Base-by-base conservation (phyloP, 2,113 vertebrate species). In the Barnardius zonarius region DNA sequence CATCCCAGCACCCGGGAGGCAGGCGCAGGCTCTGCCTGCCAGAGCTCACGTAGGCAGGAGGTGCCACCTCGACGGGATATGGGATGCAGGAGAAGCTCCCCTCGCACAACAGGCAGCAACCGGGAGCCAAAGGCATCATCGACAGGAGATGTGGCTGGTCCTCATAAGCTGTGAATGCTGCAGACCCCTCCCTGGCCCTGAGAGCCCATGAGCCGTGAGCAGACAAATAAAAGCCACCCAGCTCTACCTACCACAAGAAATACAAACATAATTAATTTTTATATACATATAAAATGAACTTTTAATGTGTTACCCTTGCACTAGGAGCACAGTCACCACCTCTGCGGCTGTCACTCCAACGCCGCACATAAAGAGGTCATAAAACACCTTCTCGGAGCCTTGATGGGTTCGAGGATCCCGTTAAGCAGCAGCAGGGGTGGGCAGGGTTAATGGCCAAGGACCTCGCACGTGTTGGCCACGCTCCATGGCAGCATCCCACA, bases 1-100 rank as follows among this genome's bases (percentile, higher is more conserved):
- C 43, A 4, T 10, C 39, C 39, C 39, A 20, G 63, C 63, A n/a
- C 33, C 33, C 13, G 9, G 57, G 33, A 59, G 55, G 55, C 55
- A 59, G 33, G 55, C 6, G 3, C 15, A 0, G 33, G 51, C 20
- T 17, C 9, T 77, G 70, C 88, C 86, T 93, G 92, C 66, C 75
- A 3, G 24, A 24, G 79, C 83, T 86, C 95, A 95, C 81, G 62
- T 85, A 94, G 94, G 86, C 92, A 79, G 95, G 52, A 92, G 92
- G 37, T 76, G 91, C 90, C 7, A 48, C 79, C 64, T 55, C 55
- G 9, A 37, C 1, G 31, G 67, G 67, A 62, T 11, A 13, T 59
- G 51, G 30, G 66, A 52, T 0, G 15, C 33, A 14, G 70, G 64
- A 33, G 20, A 1, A 6, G 2, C 7, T 81, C 31, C 54, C 31